phyloP scores from a whole-genome alignment of 2,888 invertebrate genomes.

The Pyrrhia umbra region DNA sequence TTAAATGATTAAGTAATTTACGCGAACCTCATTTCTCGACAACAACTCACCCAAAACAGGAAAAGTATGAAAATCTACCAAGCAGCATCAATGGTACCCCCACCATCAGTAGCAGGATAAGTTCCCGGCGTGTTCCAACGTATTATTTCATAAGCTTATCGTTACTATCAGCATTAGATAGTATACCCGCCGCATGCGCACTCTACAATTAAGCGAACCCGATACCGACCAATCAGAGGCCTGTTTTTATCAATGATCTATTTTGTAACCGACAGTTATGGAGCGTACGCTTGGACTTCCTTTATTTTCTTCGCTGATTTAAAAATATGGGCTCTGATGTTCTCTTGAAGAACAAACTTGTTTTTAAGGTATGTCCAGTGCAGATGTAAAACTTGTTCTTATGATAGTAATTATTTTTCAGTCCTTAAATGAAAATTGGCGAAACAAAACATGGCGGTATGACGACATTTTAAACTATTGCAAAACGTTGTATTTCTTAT shows the following conservation, averaged over 20 bases:
- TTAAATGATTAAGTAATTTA: too few relatives aligned
- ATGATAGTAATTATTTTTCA: neutral
- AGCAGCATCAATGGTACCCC: constrained; percentile 18
- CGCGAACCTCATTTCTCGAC: constrained; percentile 5
- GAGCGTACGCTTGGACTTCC: constrained; percentile 55
- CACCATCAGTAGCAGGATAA: constrained; percentile 49
- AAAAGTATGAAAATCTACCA: neutral
- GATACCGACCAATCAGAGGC: constrained; percentile 77
- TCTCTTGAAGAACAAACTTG: constrained; percentile 22
- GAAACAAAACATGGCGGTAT: too few relatives aligned
- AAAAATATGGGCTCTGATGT: constrained; percentile 51
- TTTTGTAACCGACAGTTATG: constrained; percentile 68
- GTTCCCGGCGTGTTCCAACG: constrained; percentile 61
- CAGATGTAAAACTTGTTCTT: neutral
- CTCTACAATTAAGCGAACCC: constrained; percentile 74
- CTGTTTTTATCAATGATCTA: constrained; percentile 75
- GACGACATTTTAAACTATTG: too few relatives aligned
- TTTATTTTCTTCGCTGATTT: constrained; percentile 59
- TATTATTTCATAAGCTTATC: constrained; percentile 78
- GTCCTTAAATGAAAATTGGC: too few relatives aligned
- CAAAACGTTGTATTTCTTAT: too few relatives aligned
- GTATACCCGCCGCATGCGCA: constrained; percentile 68
- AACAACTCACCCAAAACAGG: constrained; percentile 5
- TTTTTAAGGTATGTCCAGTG: constrained; percentile 6
- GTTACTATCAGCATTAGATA: constrained; percentile 74